phyloP scores from a whole-genome alignment of 2,797 vertebrate species.

The Gambusia yucatana region DNA sequence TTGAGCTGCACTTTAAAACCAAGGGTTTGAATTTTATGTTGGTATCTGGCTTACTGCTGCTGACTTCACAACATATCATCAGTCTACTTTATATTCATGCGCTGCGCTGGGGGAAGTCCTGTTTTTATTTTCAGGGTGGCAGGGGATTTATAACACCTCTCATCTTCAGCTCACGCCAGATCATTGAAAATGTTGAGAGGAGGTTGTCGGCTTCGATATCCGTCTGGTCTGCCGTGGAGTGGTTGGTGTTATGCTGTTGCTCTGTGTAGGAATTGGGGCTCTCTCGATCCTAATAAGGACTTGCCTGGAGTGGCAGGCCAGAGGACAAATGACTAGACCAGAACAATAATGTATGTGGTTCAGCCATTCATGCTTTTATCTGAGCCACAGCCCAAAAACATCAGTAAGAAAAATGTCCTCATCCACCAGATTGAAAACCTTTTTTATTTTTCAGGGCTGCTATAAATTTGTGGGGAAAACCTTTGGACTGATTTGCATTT shows the following conservation, averaged over 20 bases:
- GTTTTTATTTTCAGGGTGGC: slow-evolving; percentile 25
- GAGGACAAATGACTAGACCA: slow-evolving; percentile 73
- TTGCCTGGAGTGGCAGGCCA: slow-evolving; percentile 59
- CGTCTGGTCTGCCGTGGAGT: slow-evolving; percentile 53
- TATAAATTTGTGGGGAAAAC: slow-evolving; percentile 50
- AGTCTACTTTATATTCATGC: slow-evolving; percentile 35
- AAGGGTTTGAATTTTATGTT: slow-evolving; percentile 40
- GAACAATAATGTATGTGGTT: slow-evolving; percentile 71
- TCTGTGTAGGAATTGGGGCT: slow-evolving; percentile 57
- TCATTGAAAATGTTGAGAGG: slow-evolving; percentile 61
- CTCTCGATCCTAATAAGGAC: slow-evolving; percentile 74
- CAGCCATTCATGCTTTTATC: slow-evolving; percentile 62
- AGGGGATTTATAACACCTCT: slow-evolving; percentile 38
- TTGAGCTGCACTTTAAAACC: slow-evolving; percentile 21
- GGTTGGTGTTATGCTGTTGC: slow-evolving; percentile 64
- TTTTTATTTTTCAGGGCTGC: slow-evolving; percentile 60
- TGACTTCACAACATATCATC: slow-evolving; percentile 1
- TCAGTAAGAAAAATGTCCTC: slow-evolving; percentile 69
- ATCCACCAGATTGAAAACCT: slow-evolving; percentile 45
- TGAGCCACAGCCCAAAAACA: slow-evolving; percentile 51
- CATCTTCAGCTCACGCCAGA: slow-evolving; percentile 36
- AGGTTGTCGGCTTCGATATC: slow-evolving; percentile 66
- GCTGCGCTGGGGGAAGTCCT: slow-evolving; percentile 42
- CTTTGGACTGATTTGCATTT: slow-evolving; percentile 53
- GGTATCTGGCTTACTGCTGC: slow-evolving; percentile 11